Evolutionary conservation across 2,888 invertebrate genomes (phyloP).

Genomic region (Lordiphosa fenestrarum): DNA sequence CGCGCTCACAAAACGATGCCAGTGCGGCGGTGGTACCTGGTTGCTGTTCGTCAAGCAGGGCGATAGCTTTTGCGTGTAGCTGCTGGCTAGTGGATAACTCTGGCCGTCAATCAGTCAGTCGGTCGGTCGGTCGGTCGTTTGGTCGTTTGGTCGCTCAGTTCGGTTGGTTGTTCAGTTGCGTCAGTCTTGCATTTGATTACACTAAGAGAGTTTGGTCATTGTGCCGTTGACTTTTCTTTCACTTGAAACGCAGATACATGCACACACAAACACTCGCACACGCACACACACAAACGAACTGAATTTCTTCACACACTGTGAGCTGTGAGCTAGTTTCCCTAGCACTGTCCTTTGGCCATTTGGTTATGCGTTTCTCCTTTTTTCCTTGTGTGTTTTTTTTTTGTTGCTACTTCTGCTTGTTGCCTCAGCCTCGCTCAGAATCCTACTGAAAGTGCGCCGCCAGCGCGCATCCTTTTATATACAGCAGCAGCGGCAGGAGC

Average conservation of each 20-base stretch:
- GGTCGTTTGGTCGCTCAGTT: neutral
- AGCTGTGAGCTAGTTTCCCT: slow-evolving; percentile 69
- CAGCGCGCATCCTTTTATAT: slow-evolving; percentile 69
- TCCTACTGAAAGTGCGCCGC: slow-evolving; percentile 67
- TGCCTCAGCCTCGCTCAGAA: slow-evolving; percentile 69
- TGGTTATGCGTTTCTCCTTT: slow-evolving; percentile 17
- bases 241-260: slow-evolving; percentile 12
- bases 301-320: slow-evolving; percentile 33
- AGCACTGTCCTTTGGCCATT: slow-evolving; percentile 48
- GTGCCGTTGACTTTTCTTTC: slow-evolving; percentile 9
- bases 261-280: slow-evolving; percentile 19
- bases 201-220: slow-evolving; percentile 16
- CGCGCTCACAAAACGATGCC: slow-evolving; percentile 71
- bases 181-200: slow-evolving; percentile 34
- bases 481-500: slow-evolving; percentile 26
- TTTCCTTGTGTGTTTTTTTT: slow-evolving; percentile 6
- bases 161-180: neutral
- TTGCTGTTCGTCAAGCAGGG: slow-evolving; percentile 35
- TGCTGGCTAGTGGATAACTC: neutral
- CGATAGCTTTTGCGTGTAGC: neutral
- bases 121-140: neutral
- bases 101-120: neutral
- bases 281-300: slow-evolving; percentile 15
- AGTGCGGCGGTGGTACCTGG: slow-evolving; percentile 49
- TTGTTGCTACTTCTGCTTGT: slow-evolving; percentile 10